Evolutionary conservation across 1,140 invertebrate genomes (phyloP).

Genomic region (Ceratosolen solmsi): DNA sequence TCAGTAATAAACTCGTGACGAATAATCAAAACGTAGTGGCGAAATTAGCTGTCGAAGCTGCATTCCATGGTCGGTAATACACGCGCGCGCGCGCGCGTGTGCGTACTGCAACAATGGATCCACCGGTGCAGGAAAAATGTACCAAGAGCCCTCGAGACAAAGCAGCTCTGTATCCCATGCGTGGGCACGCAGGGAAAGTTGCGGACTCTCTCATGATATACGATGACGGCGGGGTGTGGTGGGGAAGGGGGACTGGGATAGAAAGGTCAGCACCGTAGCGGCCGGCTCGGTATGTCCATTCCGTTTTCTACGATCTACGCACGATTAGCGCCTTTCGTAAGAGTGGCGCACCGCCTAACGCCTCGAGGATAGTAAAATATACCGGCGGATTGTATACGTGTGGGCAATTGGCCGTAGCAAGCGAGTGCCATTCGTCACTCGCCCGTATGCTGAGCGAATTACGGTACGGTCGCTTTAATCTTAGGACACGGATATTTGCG

Average conservation of each 20-base stretch:
- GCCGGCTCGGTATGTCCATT: constrained; percentile 38
- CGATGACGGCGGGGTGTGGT: too few species aligned
- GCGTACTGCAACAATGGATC: not conserved
- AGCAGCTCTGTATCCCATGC: not conserved
- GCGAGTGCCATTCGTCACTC: constrained; percentile 1
- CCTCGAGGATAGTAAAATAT: constrained; percentile 15
- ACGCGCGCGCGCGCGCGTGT: not conserved
- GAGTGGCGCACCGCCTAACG: not conserved
- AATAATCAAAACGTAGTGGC: not conserved
- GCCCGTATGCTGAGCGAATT: constrained; percentile 1
- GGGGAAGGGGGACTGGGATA: not conserved
- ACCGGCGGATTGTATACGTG: constrained; percentile 1
- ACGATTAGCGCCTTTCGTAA: constrained; percentile 23
- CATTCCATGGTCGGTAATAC: not conserved
- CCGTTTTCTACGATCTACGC: constrained; percentile 33
- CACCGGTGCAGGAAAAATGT: not conserved
- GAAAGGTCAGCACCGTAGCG: constrained; percentile 23
- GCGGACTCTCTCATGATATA: not conserved
- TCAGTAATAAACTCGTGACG: not conserved
- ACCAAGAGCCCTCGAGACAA: not conserved
- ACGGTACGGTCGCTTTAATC: not conserved
- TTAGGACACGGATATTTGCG: not conserved
- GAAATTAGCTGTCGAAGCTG: not conserved
- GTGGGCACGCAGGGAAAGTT: constrained; percentile 32
- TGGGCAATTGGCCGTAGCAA: not conserved